phyloP scores from a whole-genome alignment of 2,113 vertebrate species.

The Tricholaema leucomelas region DNA sequence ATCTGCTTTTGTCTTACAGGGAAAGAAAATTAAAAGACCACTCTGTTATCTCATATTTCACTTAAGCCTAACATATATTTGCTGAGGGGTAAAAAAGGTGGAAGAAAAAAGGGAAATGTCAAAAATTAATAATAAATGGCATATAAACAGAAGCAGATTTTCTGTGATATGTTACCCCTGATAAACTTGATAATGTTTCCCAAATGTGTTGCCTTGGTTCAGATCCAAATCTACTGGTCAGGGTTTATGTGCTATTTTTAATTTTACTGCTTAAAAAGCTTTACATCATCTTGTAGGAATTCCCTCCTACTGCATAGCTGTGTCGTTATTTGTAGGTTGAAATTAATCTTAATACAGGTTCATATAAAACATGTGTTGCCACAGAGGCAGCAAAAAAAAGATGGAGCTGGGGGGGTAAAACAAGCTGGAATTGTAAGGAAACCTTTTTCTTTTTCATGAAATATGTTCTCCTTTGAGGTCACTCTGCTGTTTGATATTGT shows the following conservation, averaged over 20 bases:
- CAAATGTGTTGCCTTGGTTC: slow-evolving; percentile 79
- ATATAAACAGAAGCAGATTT: slow-evolving; percentile 86
- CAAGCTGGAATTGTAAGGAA: slow-evolving; percentile 66
- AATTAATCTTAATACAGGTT: slow-evolving; percentile 86
- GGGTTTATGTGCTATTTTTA: slow-evolving; percentile 78
- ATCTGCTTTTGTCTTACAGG: slow-evolving; percentile 56
- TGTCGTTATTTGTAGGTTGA: slow-evolving; percentile 86
- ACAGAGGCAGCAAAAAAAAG: slow-evolving; percentile 69
- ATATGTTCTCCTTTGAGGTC: slow-evolving; percentile 64
- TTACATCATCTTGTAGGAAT: slow-evolving; percentile 81
- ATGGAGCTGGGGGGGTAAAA: slow-evolving; percentile 66
- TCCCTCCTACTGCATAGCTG: slow-evolving; percentile 80
- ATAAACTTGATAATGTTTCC: slow-evolving; percentile 84
- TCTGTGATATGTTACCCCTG: slow-evolving; percentile 76
- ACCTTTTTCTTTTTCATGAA: slow-evolving; percentile 67
- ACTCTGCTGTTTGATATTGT: slow-evolving; percentile 61
- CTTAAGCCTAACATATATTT: slow-evolving; percentile 74
- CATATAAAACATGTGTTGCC: slow-evolving; percentile 86
- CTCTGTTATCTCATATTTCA: slow-evolving; percentile 75
- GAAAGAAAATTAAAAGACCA: slow-evolving; percentile 47
- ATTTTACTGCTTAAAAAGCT: slow-evolving; percentile 79
- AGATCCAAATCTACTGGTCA: slow-evolving; percentile 70
- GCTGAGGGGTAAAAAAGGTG: slow-evolving; percentile 72
- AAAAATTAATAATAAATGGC: slow-evolving; percentile 81
- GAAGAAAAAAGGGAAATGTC: slow-evolving; percentile 81